These are phyloP conservation scores for Bicyclus anynana DNA, from an alignment of 1,140 invertebrate species.

Conservation along the genomic window DNA sequence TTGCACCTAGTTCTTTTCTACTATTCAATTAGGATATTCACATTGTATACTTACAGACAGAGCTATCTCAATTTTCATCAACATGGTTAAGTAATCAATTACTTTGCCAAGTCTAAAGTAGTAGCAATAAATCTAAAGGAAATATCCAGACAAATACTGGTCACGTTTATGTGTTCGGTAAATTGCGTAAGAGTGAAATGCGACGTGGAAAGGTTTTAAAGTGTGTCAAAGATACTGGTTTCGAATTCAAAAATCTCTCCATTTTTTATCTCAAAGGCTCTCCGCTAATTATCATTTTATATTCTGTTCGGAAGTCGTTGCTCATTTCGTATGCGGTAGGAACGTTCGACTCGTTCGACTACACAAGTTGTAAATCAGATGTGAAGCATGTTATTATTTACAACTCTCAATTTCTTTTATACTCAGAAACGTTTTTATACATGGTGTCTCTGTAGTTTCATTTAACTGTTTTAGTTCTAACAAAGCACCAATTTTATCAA, in stretches of 20 bases:
- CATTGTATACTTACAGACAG: too few species aligned
- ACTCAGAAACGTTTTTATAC: neutral
- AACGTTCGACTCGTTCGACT: constrained; percentile 5
- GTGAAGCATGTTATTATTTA: neutral
- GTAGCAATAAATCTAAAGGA: neutral
- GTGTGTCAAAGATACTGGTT: constrained; percentile 39
- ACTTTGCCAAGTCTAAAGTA: neutral
- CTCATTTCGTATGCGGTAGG: constrained; percentile 13
- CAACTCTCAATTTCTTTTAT: neutral
- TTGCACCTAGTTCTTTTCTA: too few species aligned
- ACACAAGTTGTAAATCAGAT: neutral
- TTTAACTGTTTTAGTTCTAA: too few species aligned
- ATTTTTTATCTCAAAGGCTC: constrained; percentile 23
- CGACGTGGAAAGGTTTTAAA: constrained; percentile 28
- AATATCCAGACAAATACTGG: neutral
- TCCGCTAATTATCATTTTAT: constrained; percentile 22
- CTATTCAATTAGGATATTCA: too few species aligned
- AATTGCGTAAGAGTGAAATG: constrained; percentile 36
- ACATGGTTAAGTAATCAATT: neutral
- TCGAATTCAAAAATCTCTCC: constrained; percentile 36
- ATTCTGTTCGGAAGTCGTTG: constrained; percentile 8
- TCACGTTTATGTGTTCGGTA: neutral
- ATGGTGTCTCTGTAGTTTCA: neutral
- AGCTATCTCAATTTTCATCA: too few species aligned
- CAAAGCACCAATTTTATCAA: too few species aligned